phyloP scores from a whole-genome alignment of 2,113 vertebrate genomes.

The Urocitellus parryii region DNA sequence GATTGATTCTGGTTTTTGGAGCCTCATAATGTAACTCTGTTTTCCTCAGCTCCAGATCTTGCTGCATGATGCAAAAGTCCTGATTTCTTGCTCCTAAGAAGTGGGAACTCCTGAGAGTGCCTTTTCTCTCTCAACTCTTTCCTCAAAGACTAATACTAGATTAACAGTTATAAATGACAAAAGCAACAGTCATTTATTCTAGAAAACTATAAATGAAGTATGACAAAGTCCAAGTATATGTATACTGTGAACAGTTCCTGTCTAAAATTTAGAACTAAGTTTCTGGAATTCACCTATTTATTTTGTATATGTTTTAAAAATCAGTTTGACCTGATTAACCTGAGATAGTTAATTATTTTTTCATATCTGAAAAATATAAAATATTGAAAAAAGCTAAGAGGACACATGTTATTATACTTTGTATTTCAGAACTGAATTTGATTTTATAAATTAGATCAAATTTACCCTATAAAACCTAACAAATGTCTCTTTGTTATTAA shows the following conservation, averaged over 20 bases:
- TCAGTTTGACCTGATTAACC: neutral
- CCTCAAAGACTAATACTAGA: neutral
- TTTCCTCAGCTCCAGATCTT: neutral
- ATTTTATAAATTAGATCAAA: neutral
- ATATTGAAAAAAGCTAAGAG: neutral
- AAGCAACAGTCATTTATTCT: neutral
- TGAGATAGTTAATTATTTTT: neutral
- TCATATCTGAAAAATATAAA: neutral
- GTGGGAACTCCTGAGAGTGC: neutral
- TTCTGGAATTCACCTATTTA: slow-evolving; percentile 21
- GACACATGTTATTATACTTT: neutral
- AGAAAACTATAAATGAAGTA: neutral
- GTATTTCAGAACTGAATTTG: slow-evolving; percentile 14
- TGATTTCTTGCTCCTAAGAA: neutral
- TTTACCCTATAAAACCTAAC: neutral
- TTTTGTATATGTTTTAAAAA: neutral
- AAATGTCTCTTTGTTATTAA: neutral
- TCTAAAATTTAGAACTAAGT: neutral
- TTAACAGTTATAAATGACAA: neutral
- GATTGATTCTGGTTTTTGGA: neutral
- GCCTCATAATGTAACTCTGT: neutral
- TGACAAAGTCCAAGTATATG: neutral
- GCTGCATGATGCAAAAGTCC: neutral
- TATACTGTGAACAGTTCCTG: neutral
- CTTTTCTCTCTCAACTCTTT: neutral